A percentile compares a stretch with the other conserved stretches of the same genome.
phyloP scores from a whole-genome alignment of 2,113 vertebrate species.

The Serinus canaria region DNA sequence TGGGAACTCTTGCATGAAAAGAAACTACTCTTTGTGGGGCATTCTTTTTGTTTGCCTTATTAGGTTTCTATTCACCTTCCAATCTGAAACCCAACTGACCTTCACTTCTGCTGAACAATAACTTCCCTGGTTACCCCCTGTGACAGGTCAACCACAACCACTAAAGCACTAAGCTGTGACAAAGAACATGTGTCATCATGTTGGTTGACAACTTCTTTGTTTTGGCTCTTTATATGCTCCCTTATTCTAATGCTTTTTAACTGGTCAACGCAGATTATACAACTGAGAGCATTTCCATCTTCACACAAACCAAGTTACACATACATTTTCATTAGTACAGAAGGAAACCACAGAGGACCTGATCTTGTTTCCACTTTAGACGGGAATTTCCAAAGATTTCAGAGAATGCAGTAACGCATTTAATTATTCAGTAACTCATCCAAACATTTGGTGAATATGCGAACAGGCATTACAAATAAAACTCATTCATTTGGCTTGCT shows the following conservation, averaged over 20 bases:
- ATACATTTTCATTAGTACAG: neutral
- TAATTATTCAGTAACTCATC: constrained; percentile 12
- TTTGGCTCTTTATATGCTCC: neutral
- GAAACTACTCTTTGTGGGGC: neutral
- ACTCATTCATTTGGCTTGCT: neutral
- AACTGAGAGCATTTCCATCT: neutral
- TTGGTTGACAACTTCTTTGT: neutral
- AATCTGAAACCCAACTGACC: neutral
- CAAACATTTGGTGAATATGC: neutral
- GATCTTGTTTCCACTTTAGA: neutral
- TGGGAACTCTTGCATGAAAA: neutral
- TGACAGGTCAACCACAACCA: neutral
- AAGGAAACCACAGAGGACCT: neutral
- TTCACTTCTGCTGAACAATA: neutral
- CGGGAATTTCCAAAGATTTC: neutral
- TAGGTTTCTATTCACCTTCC: neutral
- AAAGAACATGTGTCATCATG: neutral
- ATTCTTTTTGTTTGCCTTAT: neutral
- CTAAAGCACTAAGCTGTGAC: neutral
- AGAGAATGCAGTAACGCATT: neutral
- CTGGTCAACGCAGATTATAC: neutral
- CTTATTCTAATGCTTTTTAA: neutral
- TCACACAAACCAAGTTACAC: neutral
- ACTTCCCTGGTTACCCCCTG: neutral
- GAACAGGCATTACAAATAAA: neutral